These are phyloP conservation scores for Leptoteleia sp. DNA, from an alignment of 1,140 invertebrate species.

Conservation along the genomic window DNA sequence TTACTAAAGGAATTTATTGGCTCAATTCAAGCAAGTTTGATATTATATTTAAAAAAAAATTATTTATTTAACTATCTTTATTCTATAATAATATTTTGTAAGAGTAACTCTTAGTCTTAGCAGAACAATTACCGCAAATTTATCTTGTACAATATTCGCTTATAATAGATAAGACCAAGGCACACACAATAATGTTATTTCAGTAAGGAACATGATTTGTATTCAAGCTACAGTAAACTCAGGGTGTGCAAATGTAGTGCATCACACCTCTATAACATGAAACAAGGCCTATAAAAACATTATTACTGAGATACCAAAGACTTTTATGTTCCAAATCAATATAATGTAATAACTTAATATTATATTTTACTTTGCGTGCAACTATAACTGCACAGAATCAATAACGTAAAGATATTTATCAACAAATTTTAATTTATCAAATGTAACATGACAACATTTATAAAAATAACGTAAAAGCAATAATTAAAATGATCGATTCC, in stretches of 20 bases:
- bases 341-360: not conserved
- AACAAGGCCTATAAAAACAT: constrained; percentile 30
- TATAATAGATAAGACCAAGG: constrained; percentile 38
- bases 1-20: too few species aligned
- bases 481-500: too few species aligned
- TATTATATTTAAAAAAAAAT: too few species aligned
- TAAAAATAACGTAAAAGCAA: too few species aligned
- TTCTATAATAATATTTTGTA: constrained; percentile 9
- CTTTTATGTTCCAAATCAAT: not conserved
- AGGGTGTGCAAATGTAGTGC: constrained; percentile 24
- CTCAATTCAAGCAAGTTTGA: too few species aligned
- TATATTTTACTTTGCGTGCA: not conserved
- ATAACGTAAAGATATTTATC: too few species aligned
- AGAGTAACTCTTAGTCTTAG: constrained; percentile 13
- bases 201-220: constrained; percentile 39
- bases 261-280: constrained; percentile 39
- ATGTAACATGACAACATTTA: too few species aligned
- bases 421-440: too few species aligned
- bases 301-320: not conserved
- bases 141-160: constrained; percentile 54
- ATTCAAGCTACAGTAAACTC: constrained; percentile 39
- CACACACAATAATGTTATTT: constrained; percentile 55
- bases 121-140: constrained; percentile 33
- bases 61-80: too few species aligned
- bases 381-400: not conserved